Evolutionary conservation across 2,113 vertebrate species (phyloP).

Genomic region (Corydoras sp.): DNA sequence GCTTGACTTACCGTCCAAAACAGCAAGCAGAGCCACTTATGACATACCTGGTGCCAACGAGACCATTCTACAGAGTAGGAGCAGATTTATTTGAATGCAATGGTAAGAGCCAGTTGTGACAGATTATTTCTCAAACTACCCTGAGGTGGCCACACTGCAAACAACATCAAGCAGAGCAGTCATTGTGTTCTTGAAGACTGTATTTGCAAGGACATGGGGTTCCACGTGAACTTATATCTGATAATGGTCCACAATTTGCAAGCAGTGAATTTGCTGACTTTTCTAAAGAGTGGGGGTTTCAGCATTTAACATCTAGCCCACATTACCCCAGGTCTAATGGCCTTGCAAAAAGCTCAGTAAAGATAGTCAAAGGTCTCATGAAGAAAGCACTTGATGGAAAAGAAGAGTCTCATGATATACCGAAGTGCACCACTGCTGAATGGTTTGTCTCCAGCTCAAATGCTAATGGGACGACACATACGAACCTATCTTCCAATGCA

Average conservation of each 20-base stretch:
- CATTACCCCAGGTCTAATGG: conserved; percentile 11
- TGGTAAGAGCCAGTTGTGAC: not conserved
- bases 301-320: conserved; percentile 5
- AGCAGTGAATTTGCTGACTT: not conserved
- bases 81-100: too few relatives aligned
- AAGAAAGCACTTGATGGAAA: conserved; percentile 31
- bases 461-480: conserved; percentile 31
- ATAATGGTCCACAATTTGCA: conserved; percentile 30
- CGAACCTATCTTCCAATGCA: conserved; percentile 18
- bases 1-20: too few relatives aligned
- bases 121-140: not conserved
- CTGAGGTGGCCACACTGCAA: too few relatives aligned
- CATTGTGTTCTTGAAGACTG: too few relatives aligned
- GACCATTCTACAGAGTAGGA: too few relatives aligned
- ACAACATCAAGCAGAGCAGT: too few relatives aligned
- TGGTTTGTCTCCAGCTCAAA: conserved; percentile 36
- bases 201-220: conserved; percentile 31
- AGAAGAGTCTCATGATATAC: conserved; percentile 32
- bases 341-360: conserved; percentile 30
- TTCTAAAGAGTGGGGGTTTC: conserved; percentile 28
- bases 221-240: conserved; percentile 20
- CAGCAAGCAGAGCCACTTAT: too few relatives aligned
- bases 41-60: too few relatives aligned
- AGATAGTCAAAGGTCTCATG: conserved; percentile 32
- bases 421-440: conserved; percentile 30